Evolutionary conservation across 2,113 vertebrate species (phyloP), one percentile per base, ranked within the genome.

Genomic region (Dissostichus mawsoni): DNA sequence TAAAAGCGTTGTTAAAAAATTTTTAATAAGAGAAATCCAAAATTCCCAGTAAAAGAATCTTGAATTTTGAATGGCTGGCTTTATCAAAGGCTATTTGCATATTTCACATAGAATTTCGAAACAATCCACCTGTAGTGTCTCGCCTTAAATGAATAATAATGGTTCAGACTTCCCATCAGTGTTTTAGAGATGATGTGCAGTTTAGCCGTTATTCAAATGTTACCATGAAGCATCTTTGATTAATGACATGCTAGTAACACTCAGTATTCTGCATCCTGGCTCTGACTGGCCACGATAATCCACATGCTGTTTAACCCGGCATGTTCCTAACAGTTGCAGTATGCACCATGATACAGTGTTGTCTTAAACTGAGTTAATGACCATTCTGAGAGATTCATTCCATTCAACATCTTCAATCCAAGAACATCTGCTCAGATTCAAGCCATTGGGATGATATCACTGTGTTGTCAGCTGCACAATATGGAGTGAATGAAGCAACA

Each of bases 201-300:
- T 73, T 79, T 23, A 7, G 58, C 41, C 69, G 65, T 6, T 29
- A 11, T 33, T 75, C 64, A 47, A 12, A 73, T 52, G 14, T 72
- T 55, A 76, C 70, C 51, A 2, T 11, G 1, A 75, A 25, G 62
- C 70, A 33, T 79, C 44, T 33, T 78, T 67, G 41, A 55, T 68
- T 10, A 45, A 52, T 14, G 72, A 52, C 47, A 45, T 58, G 10
- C 12, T 7, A 3, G 48, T 76, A 62, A 58, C 14, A 69, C 66
- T 18, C 11, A 77, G 29, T 84, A 74, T 86, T 84, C 55, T 51
- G 33, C 52, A 68, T 41, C 45, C 16, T 33, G n/a, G 56, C n/a
- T 76, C 44, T 3, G 14, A 69, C 47, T 61, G 56, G 17, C 52
- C 41, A 20, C n/a, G 74, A 76, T 84, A 88, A 90, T 82, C 84